phyloP scores from a whole-genome alignment of 1,140 invertebrate species.

The Drosophila mayri region DNA sequence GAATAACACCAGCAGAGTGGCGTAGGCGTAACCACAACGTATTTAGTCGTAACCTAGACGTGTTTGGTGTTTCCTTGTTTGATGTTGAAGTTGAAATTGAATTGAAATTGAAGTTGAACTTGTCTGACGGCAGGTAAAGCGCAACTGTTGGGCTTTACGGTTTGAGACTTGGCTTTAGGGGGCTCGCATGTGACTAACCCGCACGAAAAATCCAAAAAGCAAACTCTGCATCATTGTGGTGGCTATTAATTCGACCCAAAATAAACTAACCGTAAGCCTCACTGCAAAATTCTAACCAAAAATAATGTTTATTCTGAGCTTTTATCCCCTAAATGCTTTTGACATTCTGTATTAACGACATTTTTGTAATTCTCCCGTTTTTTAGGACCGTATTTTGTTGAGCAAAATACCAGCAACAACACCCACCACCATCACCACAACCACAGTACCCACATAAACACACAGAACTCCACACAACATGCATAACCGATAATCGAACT shows the following conservation, averaged over 20 bases:
- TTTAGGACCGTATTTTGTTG: conserved; percentile 61
- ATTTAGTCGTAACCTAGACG: conserved; percentile 41
- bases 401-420: conserved; percentile 57
- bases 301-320: conserved; percentile 14
- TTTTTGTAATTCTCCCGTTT: conserved; percentile 37
- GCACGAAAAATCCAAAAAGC: conserved; percentile 7
- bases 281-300: conserved; percentile 19
- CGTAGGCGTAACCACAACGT: conserved; percentile 38
- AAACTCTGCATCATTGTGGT: conserved; percentile 14
- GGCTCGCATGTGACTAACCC: conserved; percentile 43
- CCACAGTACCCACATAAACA: conserved; percentile 48
- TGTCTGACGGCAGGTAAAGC: conserved; percentile 71
- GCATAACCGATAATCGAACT: conserved; percentile 38
- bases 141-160: conserved; percentile 48
- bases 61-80: conserved; percentile 70
- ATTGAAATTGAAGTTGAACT: conserved; percentile 39
- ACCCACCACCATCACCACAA: conserved; percentile 37
- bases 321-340: conserved; percentile 3
- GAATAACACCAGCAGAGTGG: conserved; percentile 28
- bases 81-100: conserved; percentile 55
- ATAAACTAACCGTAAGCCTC: conserved; percentile 32
- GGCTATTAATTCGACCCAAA: conserved; percentile 17
- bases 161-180: conserved; percentile 40
- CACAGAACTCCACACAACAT: conserved; percentile 47
- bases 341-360: conserved; percentile 40